Percentiles rank a stretch among this genome's conserved stretches.
Evolutionary conservation across 2,888 invertebrate species (phyloP).

Genomic region (Yponomeuta plumbellus): DNA sequence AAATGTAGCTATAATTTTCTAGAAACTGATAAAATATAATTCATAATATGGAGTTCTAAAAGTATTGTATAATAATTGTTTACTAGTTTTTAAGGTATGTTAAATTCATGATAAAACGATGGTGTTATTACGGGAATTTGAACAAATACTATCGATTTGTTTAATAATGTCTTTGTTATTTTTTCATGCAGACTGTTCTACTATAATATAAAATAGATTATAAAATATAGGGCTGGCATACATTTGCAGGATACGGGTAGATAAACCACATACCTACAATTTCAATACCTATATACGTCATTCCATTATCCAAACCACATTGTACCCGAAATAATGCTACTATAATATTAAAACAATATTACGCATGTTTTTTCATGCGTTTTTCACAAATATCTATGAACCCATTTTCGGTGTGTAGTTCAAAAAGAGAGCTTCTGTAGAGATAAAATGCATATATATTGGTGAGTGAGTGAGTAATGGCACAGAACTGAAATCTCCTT

Average conservation of each 20-base stretch:
- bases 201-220: slow-evolving; percentile 11
- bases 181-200: slow-evolving; percentile 37
- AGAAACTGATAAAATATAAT: slow-evolving; percentile 37
- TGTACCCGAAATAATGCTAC: background rate
- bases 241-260: background rate
- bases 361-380: background rate
- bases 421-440: slow-evolving; percentile 9
- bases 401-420: slow-evolving; percentile 6
- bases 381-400: background rate
- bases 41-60: slow-evolving; percentile 54
- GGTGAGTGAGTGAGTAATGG: background rate
- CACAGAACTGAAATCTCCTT: slow-evolving; percentile 15
- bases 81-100: slow-evolving; percentile 58
- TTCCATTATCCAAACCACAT: background rate
- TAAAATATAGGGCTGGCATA: background rate
- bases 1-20: slow-evolving; percentile 42
- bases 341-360: background rate
- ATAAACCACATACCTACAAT: background rate
- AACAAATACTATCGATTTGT: slow-evolving; percentile 37
- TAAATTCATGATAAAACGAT: slow-evolving; percentile 61
- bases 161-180: slow-evolving; percentile 34
- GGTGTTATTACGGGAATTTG: slow-evolving; percentile 52
- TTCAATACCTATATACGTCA: background rate
- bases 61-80: slow-evolving; percentile 61
- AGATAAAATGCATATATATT: slow-evolving; percentile 12